Conservation (phyloP, 1,140 invertebrate genomes). For the Drosophila tropicalis region DNA sequence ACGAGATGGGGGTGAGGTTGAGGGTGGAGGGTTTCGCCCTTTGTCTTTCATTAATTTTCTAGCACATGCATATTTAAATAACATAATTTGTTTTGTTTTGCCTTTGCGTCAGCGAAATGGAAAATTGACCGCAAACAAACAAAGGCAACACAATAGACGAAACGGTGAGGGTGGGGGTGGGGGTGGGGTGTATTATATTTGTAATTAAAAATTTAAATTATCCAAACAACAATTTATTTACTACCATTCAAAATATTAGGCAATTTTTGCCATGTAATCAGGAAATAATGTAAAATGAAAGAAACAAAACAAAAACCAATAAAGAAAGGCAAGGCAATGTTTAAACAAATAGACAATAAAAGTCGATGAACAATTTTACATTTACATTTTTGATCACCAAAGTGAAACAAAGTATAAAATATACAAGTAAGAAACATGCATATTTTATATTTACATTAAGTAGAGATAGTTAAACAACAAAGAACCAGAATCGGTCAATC, state of each 20-base stretch:
- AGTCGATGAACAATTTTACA: neutral
- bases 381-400: neutral
- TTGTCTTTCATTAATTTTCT: conserved; percentile 52
- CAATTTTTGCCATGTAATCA: neutral
- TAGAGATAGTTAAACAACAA: too few species aligned
- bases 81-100: conserved; percentile 61
- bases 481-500: too few species aligned
- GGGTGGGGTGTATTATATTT: conserved; percentile 9
- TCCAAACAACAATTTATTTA: conserved; percentile 7
- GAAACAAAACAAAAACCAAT: neutral
- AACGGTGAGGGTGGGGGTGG: neutral
- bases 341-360: neutral
- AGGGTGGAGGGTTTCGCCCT: conserved; percentile 18
- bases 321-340: neutral
- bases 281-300: neutral
- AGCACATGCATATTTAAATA: conserved; percentile 46
- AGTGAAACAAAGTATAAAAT: neutral
- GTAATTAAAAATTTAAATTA: conserved; percentile 17
- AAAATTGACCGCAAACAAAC: conserved; percentile 67
- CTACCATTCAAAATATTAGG: neutral
- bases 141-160: conserved; percentile 27
- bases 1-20: conserved; percentile 1
- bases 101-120: conserved; percentile 65
- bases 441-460: too few species aligned
- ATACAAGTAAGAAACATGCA: neutral